These are phyloP conservation scores for Gavia stellata DNA, from an alignment of 2,113 vertebrate species.

Conservation along the genomic window DNA sequence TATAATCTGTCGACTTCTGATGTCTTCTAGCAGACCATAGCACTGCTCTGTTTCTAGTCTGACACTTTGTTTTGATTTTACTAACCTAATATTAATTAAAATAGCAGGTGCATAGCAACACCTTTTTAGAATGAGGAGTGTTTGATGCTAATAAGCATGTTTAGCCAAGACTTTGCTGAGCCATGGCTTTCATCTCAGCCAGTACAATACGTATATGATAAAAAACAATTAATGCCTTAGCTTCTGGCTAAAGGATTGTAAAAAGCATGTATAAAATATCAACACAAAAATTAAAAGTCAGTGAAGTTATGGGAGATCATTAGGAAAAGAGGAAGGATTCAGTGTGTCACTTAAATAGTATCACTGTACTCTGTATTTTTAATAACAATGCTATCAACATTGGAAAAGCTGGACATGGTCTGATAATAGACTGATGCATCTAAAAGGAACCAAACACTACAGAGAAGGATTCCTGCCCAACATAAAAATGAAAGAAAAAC, in stretches of 20 bases:
- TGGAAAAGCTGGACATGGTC: neutral
- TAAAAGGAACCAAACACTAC: neutral
- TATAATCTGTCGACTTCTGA: neutral
- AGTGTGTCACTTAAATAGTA: neutral
- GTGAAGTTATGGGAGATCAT: neutral
- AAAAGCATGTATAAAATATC: neutral
- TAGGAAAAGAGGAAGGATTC: neutral
- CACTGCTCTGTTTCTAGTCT: slow-evolving; percentile 1
- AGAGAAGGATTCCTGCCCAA: neutral
- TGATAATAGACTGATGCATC: neutral
- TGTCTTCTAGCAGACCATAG: neutral
- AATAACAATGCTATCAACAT: neutral
- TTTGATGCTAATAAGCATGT: slow-evolving; percentile 1
- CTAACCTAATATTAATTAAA: slow-evolving; percentile 1
- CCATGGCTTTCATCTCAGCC: neutral
- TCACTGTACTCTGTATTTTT: neutral
- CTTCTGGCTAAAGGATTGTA: neutral
- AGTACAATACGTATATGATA: neutral
- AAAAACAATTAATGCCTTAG: neutral
- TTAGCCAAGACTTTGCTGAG: neutral
- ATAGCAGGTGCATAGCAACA: slow-evolving; percentile 14
- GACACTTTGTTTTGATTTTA: slow-evolving; percentile 18
- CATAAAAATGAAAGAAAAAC: neutral
- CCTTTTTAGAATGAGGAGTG: neutral
- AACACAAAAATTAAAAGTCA: neutral